These are phyloP conservation scores for Diarsia dahlii DNA, from an alignment of 2,888 invertebrate genomes.

Conservation along the genomic window DNA sequence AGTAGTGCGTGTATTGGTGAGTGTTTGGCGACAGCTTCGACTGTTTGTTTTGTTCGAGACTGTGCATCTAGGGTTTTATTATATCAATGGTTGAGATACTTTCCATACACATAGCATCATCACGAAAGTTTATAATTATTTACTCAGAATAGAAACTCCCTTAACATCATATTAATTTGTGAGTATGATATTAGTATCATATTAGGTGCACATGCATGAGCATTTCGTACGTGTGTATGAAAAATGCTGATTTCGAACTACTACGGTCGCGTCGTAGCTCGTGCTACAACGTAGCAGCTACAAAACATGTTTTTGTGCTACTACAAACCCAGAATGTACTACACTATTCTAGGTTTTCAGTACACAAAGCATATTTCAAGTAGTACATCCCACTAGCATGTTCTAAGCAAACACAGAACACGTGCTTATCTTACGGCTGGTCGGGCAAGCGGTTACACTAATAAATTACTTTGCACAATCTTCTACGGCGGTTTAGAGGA, in stretches of 20 bases:
- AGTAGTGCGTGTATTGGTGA: too few species aligned
- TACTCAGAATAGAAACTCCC: too few species aligned
- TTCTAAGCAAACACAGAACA: constrained; percentile 55
- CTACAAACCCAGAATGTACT: neutral
- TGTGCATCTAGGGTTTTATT: too few species aligned
- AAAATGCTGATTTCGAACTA: neutral
- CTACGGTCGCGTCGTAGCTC: neutral
- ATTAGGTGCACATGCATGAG: neutral
- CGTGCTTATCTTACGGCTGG: constrained; percentile 57
- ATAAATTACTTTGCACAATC: constrained; percentile 61
- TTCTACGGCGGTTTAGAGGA: constrained; percentile 37
- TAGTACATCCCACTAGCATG: constrained; percentile 19
- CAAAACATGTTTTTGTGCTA: neutral
- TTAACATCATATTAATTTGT: neutral
- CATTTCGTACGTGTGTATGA: neutral
- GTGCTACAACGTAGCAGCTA: neutral
- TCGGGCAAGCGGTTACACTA: constrained; percentile 41
- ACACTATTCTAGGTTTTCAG: neutral
- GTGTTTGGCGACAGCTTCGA: too few species aligned
- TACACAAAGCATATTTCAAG: constrained; percentile 10
- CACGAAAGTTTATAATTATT: neutral
- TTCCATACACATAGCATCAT: neutral
- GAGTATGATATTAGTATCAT: neutral
- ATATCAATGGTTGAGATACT: neutral
- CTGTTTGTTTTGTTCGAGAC: too few species aligned